Base-by-base conservation (phyloP, 2,888 invertebrate species). In the Cryptocephalus moraei region DNA sequence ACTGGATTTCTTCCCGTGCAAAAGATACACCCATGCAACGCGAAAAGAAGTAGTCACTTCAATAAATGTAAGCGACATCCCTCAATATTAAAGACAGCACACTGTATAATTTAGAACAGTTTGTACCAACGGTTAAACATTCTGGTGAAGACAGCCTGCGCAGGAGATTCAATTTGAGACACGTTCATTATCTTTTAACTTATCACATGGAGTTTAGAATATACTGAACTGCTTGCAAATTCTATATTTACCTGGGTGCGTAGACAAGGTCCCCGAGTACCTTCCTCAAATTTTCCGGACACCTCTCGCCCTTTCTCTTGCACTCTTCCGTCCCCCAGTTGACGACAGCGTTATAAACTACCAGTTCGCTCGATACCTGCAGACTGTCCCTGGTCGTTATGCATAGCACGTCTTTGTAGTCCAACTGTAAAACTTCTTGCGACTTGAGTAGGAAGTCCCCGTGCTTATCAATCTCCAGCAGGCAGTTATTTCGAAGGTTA, bases 381-480 rank as follows among this genome's bases (percentile, higher is more conserved):
- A 91, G 67, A 4, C 81, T 81, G 54, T 86, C 83, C 8, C 88
- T 75, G 44, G 74, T 74, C 0, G 84, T 75, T 44, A 90, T 79
- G 33, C 78, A 73, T 4, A 76, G 70, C 32, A 89, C 71, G 55
- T 84, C 84, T 36, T 76, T 76, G 49, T 78, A 77, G 10, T 78
- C 75, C 33, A 89, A 70, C 48, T 85, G 82, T 51, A 78, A 73
- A 38, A 83, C 73, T 38, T 73, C 71, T 55, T 76, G 76, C 44
- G 78, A 76, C 13, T 62, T 64, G 8, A 84, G 66, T 9, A 83
- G 72, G 36, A 65, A 68, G 42, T 74, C 75, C 0, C 79, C 78
- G 51, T 77, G 64, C 10, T 70, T 67, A 62, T 82, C 82, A 46
- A 84, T 77, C 50, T 76, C 78, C 13, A 77, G 68, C 43, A 86